Percentiles rank a stretch among this genome's conserved stretches.
phyloP scores from a whole-genome alignment of 2,888 invertebrate genomes.

The Netelia inedita region DNA sequence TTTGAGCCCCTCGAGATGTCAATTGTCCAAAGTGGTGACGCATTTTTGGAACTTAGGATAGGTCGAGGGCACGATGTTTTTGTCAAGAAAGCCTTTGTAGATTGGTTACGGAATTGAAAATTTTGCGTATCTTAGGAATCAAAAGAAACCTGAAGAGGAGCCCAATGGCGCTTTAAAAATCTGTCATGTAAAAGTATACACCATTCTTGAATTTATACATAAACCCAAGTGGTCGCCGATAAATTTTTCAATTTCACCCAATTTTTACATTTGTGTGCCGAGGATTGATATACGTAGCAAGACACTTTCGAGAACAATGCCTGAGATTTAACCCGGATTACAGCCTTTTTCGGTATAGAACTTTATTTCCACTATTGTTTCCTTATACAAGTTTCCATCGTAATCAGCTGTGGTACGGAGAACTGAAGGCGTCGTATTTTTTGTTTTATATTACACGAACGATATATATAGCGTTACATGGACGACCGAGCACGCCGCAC shows the following conservation, averaged over 20 bases:
- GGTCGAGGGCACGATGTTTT: too few relatives aligned
- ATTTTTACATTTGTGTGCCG: constrained; percentile 26
- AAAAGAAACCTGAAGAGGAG: too few relatives aligned
- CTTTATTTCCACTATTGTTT: constrained; percentile 76
- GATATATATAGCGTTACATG: constrained; percentile 8
- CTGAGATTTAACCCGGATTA: constrained; percentile 84
- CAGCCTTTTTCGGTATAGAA: constrained; percentile 80
- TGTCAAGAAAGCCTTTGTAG: too few relatives aligned
- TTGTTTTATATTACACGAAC: constrained; percentile 34
- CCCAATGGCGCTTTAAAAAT: too few relatives aligned
- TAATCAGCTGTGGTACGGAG: constrained; percentile 32
- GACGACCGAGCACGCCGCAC: constrained; percentile 37
- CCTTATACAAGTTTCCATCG: constrained; percentile 57
- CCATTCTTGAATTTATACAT: too few relatives aligned
- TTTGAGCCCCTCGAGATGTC: too few relatives aligned
- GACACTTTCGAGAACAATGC: constrained; percentile 80
- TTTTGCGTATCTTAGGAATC: too few relatives aligned
- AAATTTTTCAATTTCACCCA: background rate
- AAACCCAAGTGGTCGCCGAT: too few relatives aligned
- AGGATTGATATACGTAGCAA: constrained; percentile 28
- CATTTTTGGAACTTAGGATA: too few relatives aligned
- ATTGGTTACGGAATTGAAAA: too few relatives aligned
- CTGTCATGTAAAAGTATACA: too few relatives aligned
- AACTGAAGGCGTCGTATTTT: constrained; percentile 50
- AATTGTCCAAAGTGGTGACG: too few relatives aligned